Conservation (phyloP, 2,888 invertebrate genomes). For the Beris chalybata region DNA sequence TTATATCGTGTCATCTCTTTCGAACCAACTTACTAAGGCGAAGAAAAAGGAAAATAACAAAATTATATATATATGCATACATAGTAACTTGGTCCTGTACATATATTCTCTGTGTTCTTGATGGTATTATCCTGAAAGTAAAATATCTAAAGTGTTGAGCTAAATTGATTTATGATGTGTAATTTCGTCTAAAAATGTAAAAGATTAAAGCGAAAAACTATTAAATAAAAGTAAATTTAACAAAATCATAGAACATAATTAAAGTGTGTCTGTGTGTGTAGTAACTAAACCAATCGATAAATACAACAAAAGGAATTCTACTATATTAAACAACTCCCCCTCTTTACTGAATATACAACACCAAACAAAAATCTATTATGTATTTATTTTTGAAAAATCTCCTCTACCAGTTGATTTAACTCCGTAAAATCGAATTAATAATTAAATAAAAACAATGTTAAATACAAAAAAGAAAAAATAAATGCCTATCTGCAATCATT, state of each 20-base stretch:
- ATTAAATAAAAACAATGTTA: constrained; percentile 25
- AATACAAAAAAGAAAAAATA: constrained; percentile 37
- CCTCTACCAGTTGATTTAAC: constrained; percentile 18
- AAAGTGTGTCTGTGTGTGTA: constrained; percentile 11
- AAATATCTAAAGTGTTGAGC: constrained; percentile 18
- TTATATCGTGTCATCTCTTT: constrained; percentile 24
- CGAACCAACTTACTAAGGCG: constrained; percentile 13
- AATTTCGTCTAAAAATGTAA: constrained; percentile 1
- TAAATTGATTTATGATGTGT: constrained; percentile 32
- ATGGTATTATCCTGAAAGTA: constrained; percentile 15
- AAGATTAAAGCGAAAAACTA: neutral
- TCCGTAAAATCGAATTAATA: constrained; percentile 5
- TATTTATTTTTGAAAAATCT: constrained; percentile 20
- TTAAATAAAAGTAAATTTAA: constrained; percentile 4
- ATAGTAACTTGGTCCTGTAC: constrained; percentile 16
- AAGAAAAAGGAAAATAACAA: constrained; percentile 32
- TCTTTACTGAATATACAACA: neutral
- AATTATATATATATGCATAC: constrained; percentile 27
- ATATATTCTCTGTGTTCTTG: constrained; percentile 12
- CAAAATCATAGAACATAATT: neutral
- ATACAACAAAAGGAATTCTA: constrained; percentile 8
- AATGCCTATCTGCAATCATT: constrained; percentile 22
- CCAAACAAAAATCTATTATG: constrained; percentile 13
- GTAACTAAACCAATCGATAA: constrained; percentile 12
- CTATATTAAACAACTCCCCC: neutral